Percentiles rank a stretch among this genome's conserved stretches.
Evolutionary conservation across 2,797 vertebrate genomes (phyloP).

Genomic region (Glossophaga mutica): DNA sequence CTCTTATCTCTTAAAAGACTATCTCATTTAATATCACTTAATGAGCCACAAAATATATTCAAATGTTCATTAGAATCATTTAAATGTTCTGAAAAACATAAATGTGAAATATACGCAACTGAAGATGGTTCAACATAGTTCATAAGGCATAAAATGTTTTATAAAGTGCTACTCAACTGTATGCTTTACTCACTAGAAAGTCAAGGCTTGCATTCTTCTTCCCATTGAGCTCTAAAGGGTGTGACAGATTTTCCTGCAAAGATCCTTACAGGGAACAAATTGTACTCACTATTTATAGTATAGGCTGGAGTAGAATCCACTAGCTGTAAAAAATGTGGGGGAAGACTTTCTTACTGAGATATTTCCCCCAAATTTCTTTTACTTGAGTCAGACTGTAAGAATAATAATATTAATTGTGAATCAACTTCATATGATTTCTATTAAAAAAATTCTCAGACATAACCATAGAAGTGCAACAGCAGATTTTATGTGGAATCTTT

Average conservation of each 20-base stretch:
- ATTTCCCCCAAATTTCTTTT: neutral
- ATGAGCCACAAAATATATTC: constrained; percentile 62
- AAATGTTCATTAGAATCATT: constrained; percentile 55
- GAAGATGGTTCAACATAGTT: constrained; percentile 11
- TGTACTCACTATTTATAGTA: neutral
- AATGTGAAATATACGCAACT: constrained; percentile 25
- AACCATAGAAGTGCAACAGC: neutral
- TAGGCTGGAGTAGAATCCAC: neutral
- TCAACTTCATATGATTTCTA: neutral
- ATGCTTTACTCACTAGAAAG: neutral
- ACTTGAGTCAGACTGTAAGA: neutral
- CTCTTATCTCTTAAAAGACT: constrained; percentile 49
- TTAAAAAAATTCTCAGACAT: neutral
- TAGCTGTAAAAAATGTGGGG: neutral
- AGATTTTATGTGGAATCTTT: neutral
- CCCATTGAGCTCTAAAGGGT: neutral
- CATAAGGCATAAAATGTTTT: neutral
- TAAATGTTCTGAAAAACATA: constrained; percentile 45
- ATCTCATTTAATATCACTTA: constrained; percentile 62
- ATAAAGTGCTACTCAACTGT: neutral
- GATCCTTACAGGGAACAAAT: neutral
- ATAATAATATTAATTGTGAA: neutral
- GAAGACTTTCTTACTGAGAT: neutral
- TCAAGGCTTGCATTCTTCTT: neutral
- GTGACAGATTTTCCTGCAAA: neutral